Evolutionary conservation across 2,888 invertebrate species (phyloP), one percentile per base, ranked within the genome.

Genomic region (Dexiosoma caninum): DNA sequence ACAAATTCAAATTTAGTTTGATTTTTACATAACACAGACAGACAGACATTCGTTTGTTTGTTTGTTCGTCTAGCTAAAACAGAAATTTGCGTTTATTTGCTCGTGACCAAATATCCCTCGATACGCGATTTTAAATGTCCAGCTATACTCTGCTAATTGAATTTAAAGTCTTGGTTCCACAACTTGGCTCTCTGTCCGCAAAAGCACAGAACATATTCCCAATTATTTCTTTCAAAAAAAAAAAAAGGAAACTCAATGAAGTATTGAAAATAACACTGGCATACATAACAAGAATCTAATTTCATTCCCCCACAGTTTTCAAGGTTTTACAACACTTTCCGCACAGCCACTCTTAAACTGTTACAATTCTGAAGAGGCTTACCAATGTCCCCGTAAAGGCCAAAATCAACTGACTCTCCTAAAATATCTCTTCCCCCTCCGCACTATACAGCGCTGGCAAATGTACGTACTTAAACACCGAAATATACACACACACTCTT

Each of bases 91-190:
- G n/a, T n/a, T n/a, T n/a, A n/a, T n/a, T n/a, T 53, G 40, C 19
- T 60, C 21, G 62, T 42, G 64, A 59, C 42, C 40, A 53, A 51
- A 67, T 14, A 57, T 40, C 37, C 27, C 2, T 23, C 59, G 55
- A 49, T 70, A 35, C 49, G 30, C 30, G 19, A 40, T 60, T 57
- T 51, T 37, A 8, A 46, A 46, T 55, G 51, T 59, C 64, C 69
- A 66, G 46, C 53, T 80, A 60, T 53, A 40, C 66, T 44, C 9
- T 53, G 71, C 70, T 80, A 80, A 80, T 80, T 80, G 75, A 80
- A 71, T 80, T 75, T 70, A 51, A 55, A 70, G 44, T 55, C 42
- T 16, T 53, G 27, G 14, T 32, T 19, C 37, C 40, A 12, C 7
- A 21, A 42, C 5, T 1, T 23, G 8, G 19, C 32, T 46, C 21